Percentiles rank a stretch among this genome's conserved stretches.
Conservation (phyloP, 2,797 vertebrate species). For the Euphonia xanthogaster region DNA sequence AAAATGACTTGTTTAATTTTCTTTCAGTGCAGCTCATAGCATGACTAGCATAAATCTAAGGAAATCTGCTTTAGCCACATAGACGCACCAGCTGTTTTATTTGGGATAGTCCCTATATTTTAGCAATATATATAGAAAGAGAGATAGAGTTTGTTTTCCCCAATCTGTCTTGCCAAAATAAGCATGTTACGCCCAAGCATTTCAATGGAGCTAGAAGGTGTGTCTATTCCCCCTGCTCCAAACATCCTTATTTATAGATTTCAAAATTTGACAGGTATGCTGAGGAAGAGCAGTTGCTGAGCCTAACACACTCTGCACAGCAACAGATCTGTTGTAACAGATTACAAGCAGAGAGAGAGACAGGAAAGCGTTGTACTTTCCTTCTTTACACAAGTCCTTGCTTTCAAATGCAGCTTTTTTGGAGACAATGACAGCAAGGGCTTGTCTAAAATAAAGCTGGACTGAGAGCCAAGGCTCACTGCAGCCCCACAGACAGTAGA, state of each 20-base stretch:
- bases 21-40: background rate
- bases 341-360: constrained; percentile 45
- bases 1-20: constrained; percentile 28
- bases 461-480: background rate
- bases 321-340: constrained; percentile 53
- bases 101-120: background rate
- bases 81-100: background rate
- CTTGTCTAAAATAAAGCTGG: background rate
- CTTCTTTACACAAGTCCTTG: constrained; percentile 19
- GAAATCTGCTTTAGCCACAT: constrained; percentile 4
- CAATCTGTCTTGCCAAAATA: constrained; percentile 31
- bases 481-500: background rate
- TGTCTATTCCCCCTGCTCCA: background rate
- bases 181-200: background rate
- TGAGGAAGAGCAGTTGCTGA: constrained; percentile 50
- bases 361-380: background rate
- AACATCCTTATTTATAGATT: constrained; percentile 50
- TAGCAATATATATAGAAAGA: background rate
- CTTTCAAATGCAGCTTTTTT: constrained; percentile 18
- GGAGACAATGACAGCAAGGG: background rate
- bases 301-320: constrained; percentile 29
- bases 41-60: background rate
- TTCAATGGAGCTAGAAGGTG: constrained; percentile 45
- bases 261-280: constrained; percentile 40
- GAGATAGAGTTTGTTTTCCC: background rate